Conservation (phyloP, 30 jellyfish, hydroid and myxozoan genomes). For the Aurelia aurita complex sp. Pacific region DNA sequence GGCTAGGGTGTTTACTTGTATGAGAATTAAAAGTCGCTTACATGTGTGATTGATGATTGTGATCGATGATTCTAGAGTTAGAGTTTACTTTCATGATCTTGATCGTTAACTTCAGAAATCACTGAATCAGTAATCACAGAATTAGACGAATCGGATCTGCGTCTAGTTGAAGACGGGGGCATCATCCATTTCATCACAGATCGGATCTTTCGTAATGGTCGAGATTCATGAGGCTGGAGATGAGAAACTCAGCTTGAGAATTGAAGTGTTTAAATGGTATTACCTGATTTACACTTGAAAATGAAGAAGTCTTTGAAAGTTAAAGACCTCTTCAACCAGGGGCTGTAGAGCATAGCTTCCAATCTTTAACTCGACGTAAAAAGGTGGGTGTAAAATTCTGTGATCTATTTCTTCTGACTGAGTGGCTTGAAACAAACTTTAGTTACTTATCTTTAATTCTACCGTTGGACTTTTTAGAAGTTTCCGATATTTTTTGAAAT, state of each 20-base stretch:
- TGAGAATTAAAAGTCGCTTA: constrained; percentile 9
- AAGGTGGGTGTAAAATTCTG: no score
- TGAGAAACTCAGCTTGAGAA: constrained; percentile 24
- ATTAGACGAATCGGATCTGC: constrained; percentile 42
- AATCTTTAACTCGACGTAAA: no score
- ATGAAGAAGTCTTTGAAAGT: no score
- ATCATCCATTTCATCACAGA: constrained; percentile 71
- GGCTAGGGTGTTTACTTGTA: background rate
- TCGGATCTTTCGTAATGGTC: constrained; percentile 62
- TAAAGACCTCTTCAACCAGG: no score
- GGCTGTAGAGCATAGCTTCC: no score
- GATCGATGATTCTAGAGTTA: background rate
- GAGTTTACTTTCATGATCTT: background rate
- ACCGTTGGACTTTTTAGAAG: no score
- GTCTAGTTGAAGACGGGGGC: constrained; percentile 54
- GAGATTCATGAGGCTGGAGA: constrained; percentile 60
- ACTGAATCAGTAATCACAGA: constrained; percentile 31
- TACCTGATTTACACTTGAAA: no score
- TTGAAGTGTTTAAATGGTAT: no score
- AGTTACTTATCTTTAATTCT: no score
- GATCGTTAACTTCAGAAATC: constrained; percentile 40
- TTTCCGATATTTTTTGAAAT: no score
- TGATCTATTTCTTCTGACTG: no score
- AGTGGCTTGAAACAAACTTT: no score
- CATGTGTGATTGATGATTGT: constrained; percentile 2